Evolutionary conservation across 2,888 invertebrate genomes (phyloP), one percentile per base, ranked within the genome.

Genomic region (Ashinkailepas kermadecensis): DNA sequence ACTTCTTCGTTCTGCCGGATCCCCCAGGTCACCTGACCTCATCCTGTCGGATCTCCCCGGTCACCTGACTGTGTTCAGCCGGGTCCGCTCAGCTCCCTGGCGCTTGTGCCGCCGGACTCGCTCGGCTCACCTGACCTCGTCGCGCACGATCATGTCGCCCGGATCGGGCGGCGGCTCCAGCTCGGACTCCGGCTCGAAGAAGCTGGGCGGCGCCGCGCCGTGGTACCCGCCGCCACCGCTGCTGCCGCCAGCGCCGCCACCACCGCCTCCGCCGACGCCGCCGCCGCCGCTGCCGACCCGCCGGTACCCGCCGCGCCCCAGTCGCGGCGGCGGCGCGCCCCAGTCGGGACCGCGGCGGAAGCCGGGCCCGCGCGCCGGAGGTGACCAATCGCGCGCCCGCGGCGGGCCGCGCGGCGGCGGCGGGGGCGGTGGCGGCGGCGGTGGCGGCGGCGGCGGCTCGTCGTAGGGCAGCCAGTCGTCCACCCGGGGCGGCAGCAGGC

Each of bases 401-500:
- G 74, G 74, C 74, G 56, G 54, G 56, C 74, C 74, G 7, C 74
- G 54, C 54, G 6, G 18, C 54, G 56, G 54, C 70, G 70, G 70
- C 1, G 25, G 25, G 1, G 70, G 39, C 7, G 70, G 70, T 9
- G 74, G 74, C 21, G 74, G 74, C 15, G 74, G 74, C 18, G 74
- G 74, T 0, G 56, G 54, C 8, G 74, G 74, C 54, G 74, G 74
- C 4, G 74, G 54, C 1, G 54, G 18, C 18, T 74, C 74, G 21
- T 74, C 74, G 56, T 74, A 74, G 21, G 74, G 74, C 54, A 74
- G 54, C 74, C 74, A 74, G 54, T 74, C 74, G 21, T 74, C 74
- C 9, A 56, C 74, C 0, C 74, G 54, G 8, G 74, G 74, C 74
- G 74, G 74, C 56, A 56, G 74, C 18, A 74, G 74, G 1, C 74